A percentile compares a stretch with the other conserved stretches of the same genome.
phyloP scores from a whole-genome alignment of 2,888 invertebrate genomes.

The Apotomis capreana region DNA sequence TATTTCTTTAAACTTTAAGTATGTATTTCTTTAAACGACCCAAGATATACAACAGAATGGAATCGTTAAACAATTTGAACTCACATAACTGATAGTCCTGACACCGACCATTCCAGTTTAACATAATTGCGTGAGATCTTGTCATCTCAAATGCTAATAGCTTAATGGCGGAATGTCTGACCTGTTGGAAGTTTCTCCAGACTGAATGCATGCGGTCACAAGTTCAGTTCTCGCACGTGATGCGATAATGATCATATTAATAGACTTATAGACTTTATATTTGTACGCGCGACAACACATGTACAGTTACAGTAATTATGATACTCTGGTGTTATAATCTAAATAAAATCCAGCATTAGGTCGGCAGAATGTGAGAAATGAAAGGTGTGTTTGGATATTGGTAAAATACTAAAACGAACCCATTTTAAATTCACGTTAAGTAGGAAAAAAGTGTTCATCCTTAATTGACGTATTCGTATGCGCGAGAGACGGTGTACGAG shows the following conservation, averaged over 20 bases:
- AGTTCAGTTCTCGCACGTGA: slow-evolving; percentile 32
- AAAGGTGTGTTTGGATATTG: too few relatives aligned
- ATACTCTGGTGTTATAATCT: too few relatives aligned
- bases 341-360: too few relatives aligned
- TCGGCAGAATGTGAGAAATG: too few relatives aligned
- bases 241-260: slow-evolving; percentile 23
- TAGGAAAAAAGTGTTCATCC: slow-evolving; percentile 14
- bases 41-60: too few relatives aligned
- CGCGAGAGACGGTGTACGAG: neutral
- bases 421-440: slow-evolving; percentile 1
- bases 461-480: slow-evolving; percentile 36
- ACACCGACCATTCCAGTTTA: neutral
- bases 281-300: neutral
- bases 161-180: neutral
- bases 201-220: slow-evolving; percentile 4
- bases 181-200: slow-evolving; percentile 4
- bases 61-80: neutral
- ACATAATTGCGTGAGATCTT: slow-evolving; percentile 19
- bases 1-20: too few relatives aligned
- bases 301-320: too few relatives aligned
- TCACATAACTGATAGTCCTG: neutral
- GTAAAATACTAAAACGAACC: neutral
- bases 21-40: too few relatives aligned
- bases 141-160: slow-evolving; percentile 24
- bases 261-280: neutral